A percentile compares a stretch with the other conserved stretches of the same genome.
Conservation (phyloP, 2,797 vertebrate genomes). For the Mycteria americana region DNA sequence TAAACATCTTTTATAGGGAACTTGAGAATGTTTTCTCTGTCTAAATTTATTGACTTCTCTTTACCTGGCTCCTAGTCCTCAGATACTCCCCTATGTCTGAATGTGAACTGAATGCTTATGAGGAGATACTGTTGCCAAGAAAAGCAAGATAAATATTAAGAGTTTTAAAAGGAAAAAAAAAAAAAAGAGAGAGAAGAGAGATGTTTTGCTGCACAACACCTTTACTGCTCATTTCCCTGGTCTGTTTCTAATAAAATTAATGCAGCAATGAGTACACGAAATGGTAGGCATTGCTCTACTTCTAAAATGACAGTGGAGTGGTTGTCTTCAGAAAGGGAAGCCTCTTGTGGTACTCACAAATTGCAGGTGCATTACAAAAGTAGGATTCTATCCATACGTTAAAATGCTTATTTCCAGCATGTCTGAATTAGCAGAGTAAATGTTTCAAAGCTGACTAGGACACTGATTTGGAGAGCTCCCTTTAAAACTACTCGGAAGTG, state of each 20-base stretch:
- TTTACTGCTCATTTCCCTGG: not conserved
- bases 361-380: not conserved
- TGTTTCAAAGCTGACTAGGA: not conserved
- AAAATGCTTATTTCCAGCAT: not conserved
- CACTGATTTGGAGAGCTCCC: not conserved
- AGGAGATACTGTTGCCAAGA: not conserved
- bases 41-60: not conserved
- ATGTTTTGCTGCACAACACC: not conserved
- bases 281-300: not conserved
- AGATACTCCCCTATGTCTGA: not conserved
- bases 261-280: not conserved
- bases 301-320: not conserved
- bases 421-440: not conserved
- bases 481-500: not conserved
- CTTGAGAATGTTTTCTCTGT: not conserved
- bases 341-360: not conserved
- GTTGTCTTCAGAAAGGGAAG: not conserved
- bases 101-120: not conserved
- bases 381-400: not conserved
- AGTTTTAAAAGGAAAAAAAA: not conserved
- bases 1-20: not conserved
- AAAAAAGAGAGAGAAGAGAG: fast-evolving
- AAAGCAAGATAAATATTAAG: not conserved
- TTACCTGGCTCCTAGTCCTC: not conserved
- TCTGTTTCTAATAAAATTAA: not conserved